Base-by-base conservation (phyloP, 2,888 invertebrate species). In the Cremastinae sp. region DNA sequence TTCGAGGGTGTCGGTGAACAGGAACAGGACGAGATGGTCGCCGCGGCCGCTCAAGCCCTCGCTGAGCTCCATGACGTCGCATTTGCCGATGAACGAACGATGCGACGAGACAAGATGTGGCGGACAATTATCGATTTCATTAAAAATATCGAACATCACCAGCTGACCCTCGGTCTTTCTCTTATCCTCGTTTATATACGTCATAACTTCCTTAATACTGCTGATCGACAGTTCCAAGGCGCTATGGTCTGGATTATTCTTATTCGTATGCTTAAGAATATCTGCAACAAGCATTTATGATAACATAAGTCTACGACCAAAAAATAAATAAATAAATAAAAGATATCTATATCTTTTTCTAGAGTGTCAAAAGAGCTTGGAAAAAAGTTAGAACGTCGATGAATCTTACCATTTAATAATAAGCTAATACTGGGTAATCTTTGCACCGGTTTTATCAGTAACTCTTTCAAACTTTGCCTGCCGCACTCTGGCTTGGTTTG, bases 91-190 rank as follows among this genome's bases (percentile, higher is more conserved):
- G 89, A 98, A 97, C 84, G 93, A 95, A 65, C 98, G 93, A 90
- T 98, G 97, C 4, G 98, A 97, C 5, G 97, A 98, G 45, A 98
- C 95, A 81, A 98, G 92, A 88, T 97, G 96, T 0, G 98, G 94
- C 80, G 99, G 98, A 90, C 98, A 98, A 90, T 97, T 96, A 88
- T 99, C 98, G 85, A 99, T 99, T 89, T 98, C 98, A 90, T 98
- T 97, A 90, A 98, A 96, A 81, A 98, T 97, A 91, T 98, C 97
- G 91, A 99, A 98, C 93, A 99, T 96, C 82, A 96, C 97, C 88
- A 98, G 93, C 90, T 98, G 97, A 10, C 96, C 96, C 91, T 99
- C 99, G 0, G 98, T 97, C 92, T 96, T 96, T 84, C 98, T 92
- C 90, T 98, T 98, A 91, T 98, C 98, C 91, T 99, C 98, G 91